Evolutionary conservation across 2,113 vertebrate genomes (phyloP).

Genomic region (Caranx ignobilis): DNA sequence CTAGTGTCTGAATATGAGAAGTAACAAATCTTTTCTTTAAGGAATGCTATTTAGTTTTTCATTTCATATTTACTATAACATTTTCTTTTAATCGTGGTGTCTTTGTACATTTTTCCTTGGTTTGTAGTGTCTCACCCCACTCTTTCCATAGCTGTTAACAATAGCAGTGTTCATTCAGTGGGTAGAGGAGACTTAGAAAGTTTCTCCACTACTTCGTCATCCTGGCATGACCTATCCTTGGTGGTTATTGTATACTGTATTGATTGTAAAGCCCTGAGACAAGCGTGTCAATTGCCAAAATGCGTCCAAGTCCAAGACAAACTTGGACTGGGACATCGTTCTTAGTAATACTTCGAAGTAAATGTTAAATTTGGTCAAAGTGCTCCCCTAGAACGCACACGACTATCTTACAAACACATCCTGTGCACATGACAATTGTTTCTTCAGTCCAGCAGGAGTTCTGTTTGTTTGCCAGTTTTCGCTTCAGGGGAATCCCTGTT

Average conservation of each 20-base stretch:
- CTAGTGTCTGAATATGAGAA: not conserved
- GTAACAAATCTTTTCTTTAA: not conserved
- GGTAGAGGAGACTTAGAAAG: not conserved
- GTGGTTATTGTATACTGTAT: not conserved
- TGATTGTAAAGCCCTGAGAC: not conserved
- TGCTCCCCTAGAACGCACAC: not conserved
- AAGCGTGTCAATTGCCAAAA: not conserved
- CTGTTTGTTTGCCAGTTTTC: conserved; percentile 3
- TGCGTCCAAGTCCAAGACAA: too few species aligned
- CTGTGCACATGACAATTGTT: not conserved
- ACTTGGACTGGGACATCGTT: not conserved
- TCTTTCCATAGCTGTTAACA: not conserved
- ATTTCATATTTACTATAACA: too few species aligned
- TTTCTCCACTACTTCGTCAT: not conserved
- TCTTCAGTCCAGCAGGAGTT: not conserved
- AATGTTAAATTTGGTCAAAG: not conserved
- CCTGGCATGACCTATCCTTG: not conserved
- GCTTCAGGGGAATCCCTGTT: conserved; percentile 17
- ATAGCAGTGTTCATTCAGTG: not conserved
- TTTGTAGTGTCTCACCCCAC: not conserved
- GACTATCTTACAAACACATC: not conserved
- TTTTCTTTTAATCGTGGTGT: not conserved
- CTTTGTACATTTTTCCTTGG: not conserved
- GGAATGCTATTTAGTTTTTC: not conserved
- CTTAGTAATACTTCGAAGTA: not conserved